Conservation (phyloP, 2,888 invertebrate genomes). For the Patella pellucida region DNA sequence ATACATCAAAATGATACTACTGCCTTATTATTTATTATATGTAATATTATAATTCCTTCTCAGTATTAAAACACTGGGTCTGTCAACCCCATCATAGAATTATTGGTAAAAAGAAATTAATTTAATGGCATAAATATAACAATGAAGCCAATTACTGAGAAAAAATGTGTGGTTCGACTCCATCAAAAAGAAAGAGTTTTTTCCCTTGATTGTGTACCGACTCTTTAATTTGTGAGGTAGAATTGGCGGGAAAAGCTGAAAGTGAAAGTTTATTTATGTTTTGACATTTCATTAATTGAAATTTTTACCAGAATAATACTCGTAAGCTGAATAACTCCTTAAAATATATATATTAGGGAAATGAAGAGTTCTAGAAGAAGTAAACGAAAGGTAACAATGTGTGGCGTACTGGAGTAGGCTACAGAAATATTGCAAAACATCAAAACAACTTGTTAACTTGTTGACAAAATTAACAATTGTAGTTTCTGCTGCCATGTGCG, state of each 20-base stretch:
- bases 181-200: no score
- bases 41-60: no score
- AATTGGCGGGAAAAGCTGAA: neutral
- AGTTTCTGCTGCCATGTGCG: neutral
- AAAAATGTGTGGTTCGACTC: no score
- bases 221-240: neutral
- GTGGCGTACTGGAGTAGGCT: neutral
- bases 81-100: no score
- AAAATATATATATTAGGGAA: neutral
- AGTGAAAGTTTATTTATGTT: conserved; percentile 8
- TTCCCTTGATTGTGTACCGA: no score
- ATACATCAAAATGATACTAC: no score
- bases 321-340: neutral
- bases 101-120: no score
- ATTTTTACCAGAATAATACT: neutral
- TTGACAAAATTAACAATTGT: neutral
- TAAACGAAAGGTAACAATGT: neutral
- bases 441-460: no score
- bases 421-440: neutral
- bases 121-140: no score
- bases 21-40: no score
- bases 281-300: neutral
- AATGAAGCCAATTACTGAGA: no score
- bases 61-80: no score
- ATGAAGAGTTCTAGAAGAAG: conserved; percentile 2